phyloP scores from a whole-genome alignment of 2,888 invertebrate species.

The Drosophila peninsularis region DNA sequence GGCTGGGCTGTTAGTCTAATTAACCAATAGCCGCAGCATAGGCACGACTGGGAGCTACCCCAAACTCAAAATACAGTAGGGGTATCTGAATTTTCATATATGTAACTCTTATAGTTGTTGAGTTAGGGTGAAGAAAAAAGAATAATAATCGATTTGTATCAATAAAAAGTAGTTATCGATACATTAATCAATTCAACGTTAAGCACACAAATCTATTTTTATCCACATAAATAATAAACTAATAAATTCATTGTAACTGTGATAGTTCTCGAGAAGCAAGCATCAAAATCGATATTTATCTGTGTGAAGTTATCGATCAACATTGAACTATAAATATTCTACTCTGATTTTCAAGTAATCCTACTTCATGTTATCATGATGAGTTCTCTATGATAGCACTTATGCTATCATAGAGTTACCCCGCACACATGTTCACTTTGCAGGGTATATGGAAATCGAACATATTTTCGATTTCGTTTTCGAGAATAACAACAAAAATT shows the following conservation, averaged over 20 bases:
- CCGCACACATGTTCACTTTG: neutral
- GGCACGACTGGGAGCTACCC: neutral
- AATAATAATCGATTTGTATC: neutral
- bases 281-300: too few species aligned
- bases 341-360: too few species aligned
- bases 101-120: neutral
- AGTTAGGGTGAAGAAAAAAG: neutral
- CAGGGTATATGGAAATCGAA: conserved; percentile 13
- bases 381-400: too few species aligned
- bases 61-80: too few species aligned
- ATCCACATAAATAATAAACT: too few species aligned
- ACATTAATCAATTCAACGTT: neutral
- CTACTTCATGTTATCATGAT: too few species aligned
- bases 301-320: too few species aligned
- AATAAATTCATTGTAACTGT: too few species aligned
- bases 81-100: neutral
- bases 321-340: too few species aligned
- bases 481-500: conserved; percentile 38
- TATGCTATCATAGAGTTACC: neutral
- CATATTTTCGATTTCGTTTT: conserved; percentile 21
- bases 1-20: conserved; percentile 44
- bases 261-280: too few species aligned
- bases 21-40: neutral
- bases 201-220: too few species aligned
- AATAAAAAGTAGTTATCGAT: neutral